phyloP scores from a whole-genome alignment of 2,113 vertebrate genomes.

The Martes martes region DNA sequence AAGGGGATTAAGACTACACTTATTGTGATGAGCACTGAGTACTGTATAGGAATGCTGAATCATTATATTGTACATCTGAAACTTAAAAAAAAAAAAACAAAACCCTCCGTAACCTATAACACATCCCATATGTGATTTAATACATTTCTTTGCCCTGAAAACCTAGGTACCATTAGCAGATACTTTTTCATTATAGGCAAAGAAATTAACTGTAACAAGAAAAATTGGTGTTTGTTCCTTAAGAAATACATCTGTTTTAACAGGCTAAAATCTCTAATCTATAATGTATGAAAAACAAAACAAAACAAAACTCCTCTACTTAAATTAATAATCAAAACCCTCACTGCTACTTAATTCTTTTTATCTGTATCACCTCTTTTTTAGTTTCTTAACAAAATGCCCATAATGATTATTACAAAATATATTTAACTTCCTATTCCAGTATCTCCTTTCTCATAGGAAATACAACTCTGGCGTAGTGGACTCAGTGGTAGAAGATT shows the following conservation, averaged over 20 bases:
- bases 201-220: conserved; percentile 17
- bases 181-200: conserved; percentile 24
- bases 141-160: conserved; percentile 13
- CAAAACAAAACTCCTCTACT: background rate
- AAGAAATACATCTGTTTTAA: conserved; percentile 5
- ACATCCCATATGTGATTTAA: background rate
- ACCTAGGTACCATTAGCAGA: background rate
- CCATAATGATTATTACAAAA: background rate
- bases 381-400: background rate
- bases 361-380: background rate
- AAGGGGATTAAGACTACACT: background rate
- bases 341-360: conserved; percentile 4
- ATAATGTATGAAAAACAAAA: background rate
- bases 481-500: background rate
- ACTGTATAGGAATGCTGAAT: background rate
- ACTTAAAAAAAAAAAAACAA: background rate
- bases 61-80: background rate
- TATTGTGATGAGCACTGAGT: background rate
- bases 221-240: background rate
- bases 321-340: background rate
- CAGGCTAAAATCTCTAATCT: conserved; percentile 13
- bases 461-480: background rate
- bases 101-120: background rate
- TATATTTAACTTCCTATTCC: background rate
- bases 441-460: background rate